Conservation (phyloP, 2,888 invertebrate genomes). For the Phalangium opilio region DNA sequence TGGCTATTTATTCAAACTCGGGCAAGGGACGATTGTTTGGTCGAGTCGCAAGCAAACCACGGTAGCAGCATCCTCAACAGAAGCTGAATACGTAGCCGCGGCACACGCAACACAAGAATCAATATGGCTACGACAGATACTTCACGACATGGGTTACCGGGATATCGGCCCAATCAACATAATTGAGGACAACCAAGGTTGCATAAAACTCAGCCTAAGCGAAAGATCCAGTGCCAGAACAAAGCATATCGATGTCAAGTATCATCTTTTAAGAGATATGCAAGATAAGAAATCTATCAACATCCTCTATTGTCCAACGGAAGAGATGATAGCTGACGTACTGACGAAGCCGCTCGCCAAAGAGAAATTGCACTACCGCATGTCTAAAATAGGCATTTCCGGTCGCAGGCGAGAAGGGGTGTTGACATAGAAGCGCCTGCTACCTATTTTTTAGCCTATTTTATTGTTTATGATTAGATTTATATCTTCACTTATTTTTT, state of each 20-base stretch:
- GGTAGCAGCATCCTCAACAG: slow-evolving; percentile 19
- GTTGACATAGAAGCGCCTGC: no score
- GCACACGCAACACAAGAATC: slow-evolving; percentile 13
- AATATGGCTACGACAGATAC: slow-evolving; percentile 4
- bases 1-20: slow-evolving; percentile 6
- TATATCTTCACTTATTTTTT: no score
- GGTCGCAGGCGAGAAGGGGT: no score
- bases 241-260: no score
- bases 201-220: background rate
- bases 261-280: no score
- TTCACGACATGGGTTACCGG: slow-evolving; percentile 7
- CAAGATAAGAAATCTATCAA: background rate
- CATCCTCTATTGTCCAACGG: slow-evolving; percentile 1
- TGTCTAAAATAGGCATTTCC: no score
- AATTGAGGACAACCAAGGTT: background rate
- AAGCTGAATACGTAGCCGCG: slow-evolving; percentile 21
- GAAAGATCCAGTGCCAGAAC: background rate
- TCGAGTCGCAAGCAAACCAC: slow-evolving; percentile 12
- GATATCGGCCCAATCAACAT: background rate
- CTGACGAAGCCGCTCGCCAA: slow-evolving; percentile 2
- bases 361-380: no score
- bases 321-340: no score
- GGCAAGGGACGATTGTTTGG: slow-evolving; percentile 6
- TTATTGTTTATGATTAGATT: no score
- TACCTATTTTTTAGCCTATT: no score